Percentiles rank a stretch among this genome's conserved stretches.
phyloP scores from a whole-genome alignment of 2,888 invertebrate species.

The Lithophane socia region DNA sequence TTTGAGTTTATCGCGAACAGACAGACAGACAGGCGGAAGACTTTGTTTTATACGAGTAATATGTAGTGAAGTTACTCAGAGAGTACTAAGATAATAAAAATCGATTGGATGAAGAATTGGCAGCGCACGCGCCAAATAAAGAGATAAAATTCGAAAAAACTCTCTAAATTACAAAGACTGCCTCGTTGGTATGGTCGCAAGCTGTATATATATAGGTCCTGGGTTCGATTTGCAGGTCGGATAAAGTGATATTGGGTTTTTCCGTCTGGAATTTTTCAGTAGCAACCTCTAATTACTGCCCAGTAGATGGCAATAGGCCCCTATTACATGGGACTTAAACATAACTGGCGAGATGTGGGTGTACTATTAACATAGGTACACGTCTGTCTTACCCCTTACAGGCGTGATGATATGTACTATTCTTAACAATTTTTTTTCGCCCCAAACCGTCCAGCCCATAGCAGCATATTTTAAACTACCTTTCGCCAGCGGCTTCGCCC shows the following conservation, averaged over 20 bases:
- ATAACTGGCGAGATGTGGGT: not conserved
- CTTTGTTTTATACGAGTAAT: no score
- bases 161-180: not conserved
- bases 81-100: not conserved
- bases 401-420: not conserved
- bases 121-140: not conserved
- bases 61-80: no score
- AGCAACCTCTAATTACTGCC: not conserved
- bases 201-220: no score
- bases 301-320: not conserved
- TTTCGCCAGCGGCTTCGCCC: no score
- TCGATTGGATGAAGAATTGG: not conserved
- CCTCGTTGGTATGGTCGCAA: not conserved
- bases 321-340: not conserved
- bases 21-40: no score
- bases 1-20: no score
- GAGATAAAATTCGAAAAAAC: not conserved
- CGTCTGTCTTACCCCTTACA: not conserved
- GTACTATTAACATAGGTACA: not conserved
- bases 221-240: not conserved
- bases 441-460: not conserved
- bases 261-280: not conserved
- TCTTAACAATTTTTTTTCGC: not conserved
- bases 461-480: not conserved
- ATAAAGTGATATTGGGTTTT: not conserved